Evolutionary conservation across 2,113 vertebrate genomes (phyloP), one percentile per base, ranked within the genome.

Genomic region (Lontra canadensis): DNA sequence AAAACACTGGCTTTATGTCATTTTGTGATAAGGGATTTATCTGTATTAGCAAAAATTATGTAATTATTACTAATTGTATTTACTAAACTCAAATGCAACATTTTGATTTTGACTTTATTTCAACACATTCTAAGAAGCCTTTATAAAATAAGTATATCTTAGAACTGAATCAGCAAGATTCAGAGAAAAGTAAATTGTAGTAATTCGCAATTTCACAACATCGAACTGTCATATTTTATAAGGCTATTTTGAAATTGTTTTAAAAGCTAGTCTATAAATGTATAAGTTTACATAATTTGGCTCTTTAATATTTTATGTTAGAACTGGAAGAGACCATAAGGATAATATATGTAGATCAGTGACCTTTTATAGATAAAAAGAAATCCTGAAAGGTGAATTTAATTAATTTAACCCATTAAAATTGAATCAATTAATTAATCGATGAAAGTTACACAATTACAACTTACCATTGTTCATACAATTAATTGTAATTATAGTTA

Each of bases 181-280:
- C 31, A 81, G 63, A 88, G 21, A 88, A 95, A 76, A 90, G 34
- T 55, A 81, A 82, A 86, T 73, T 85, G 1, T 25, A 49, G 6
- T 61, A 23, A 8, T 88, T 94, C 14, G 78, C 52, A 95, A 9
- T 87, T 92, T 94, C 94, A 26, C 23, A 95, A 61, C 18, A 65
- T 21, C 85, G n/a, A 83, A 89, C 26, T 93, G 15, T 96, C 36
- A 63, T 31, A 78, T 93, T 94, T 98, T 94, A 57, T 8, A 76
- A 95, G 23, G 15, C 47, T 90, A 3, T 88, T 94, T 82, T 95
- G 65, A 90, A 87, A 88, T 95, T 90, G 3, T 71, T 95, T 96
- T 88, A 74, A 89, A 95, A 94, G n/a, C 3, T 80, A 69, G 2
- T 79, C 55, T 90, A 71, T 89, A 87, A 97, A 83, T 87, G 2